Base-by-base conservation (phyloP, 2,113 vertebrate genomes). In the Pedetes capensis region DNA sequence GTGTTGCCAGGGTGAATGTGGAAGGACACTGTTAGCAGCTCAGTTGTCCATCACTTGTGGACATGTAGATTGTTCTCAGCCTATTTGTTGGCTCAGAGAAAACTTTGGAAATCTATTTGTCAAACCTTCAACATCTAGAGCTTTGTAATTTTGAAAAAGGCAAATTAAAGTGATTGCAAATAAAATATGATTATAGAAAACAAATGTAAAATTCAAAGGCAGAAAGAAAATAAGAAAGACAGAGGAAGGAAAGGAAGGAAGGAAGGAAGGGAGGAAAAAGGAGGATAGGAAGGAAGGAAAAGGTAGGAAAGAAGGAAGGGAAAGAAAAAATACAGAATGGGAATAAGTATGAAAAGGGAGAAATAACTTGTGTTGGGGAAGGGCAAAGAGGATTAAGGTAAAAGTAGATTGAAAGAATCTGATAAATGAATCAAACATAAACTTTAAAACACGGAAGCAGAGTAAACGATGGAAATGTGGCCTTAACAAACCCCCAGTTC, bases 401-500 rank as follows among this genome's bases (percentile, higher is more conserved):
- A 87, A 94, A 96, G 47, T 0, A 94, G 87, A 95, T 55, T 55
- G 95, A 96, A 88, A 96, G 91, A 18, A 64, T 95, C 95, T 91
- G 93, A 94, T 64, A 94, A 94, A 97, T 94, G 86, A 96, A 97
- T 94, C 95, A 75, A 85, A 96, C 91, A 51, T 51, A 92, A 95
- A 97, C 76, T 90, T 18, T 0, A 83, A 1, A 97, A 96, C 72
- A 91, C 17, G 37, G 93, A 97, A 94, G 92, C 92, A 72, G 80
- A 78, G 87, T 96, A 96, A 95, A 97, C 97, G 96, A 89, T 47
- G 44, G 96, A 96, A 96, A 95, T 95, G 96, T 85, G 94, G 94
- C 96, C 95, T 97, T 96, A 97, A 98, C 97, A 92, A 96, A 97
- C 97, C 95, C n/a, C 97, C 97, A 96, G 97, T 0, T 8, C 93